Conservation (phyloP, 2,113 vertebrate genomes). For the Pteruthius melanotis region DNA sequence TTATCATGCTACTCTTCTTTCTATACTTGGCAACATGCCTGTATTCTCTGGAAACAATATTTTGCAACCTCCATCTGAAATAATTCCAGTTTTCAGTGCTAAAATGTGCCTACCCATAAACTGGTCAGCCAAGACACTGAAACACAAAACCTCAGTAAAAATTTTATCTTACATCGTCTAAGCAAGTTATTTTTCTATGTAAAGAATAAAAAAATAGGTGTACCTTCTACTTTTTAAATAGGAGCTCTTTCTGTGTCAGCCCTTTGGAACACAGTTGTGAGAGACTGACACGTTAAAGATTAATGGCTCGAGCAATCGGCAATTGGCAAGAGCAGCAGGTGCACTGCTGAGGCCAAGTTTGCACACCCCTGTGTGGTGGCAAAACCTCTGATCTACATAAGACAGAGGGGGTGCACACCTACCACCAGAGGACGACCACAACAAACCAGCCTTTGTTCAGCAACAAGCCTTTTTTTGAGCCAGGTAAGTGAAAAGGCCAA, state of each 20-base stretch:
- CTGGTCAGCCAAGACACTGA: neutral
- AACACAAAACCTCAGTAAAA: neutral
- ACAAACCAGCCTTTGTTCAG: neutral
- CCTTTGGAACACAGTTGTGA: neutral
- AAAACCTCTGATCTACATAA: neutral
- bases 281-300: neutral
- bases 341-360: neutral
- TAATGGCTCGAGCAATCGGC: neutral
- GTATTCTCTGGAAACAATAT: neutral
- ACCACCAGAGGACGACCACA: neutral
- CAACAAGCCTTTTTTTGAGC: neutral
- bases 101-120: neutral
- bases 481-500: neutral
- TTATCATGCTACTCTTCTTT: neutral
- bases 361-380: neutral
- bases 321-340: neutral
- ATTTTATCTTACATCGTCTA: neutral
- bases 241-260: neutral
- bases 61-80: neutral
- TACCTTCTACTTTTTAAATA: neutral
- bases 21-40: neutral
- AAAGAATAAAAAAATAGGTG: neutral
- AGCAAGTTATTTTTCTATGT: neutral
- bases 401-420: neutral
- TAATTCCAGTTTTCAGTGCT: neutral